phyloP scores from a whole-genome alignment of 1,140 invertebrate species.

The Calosoma granatense region DNA sequence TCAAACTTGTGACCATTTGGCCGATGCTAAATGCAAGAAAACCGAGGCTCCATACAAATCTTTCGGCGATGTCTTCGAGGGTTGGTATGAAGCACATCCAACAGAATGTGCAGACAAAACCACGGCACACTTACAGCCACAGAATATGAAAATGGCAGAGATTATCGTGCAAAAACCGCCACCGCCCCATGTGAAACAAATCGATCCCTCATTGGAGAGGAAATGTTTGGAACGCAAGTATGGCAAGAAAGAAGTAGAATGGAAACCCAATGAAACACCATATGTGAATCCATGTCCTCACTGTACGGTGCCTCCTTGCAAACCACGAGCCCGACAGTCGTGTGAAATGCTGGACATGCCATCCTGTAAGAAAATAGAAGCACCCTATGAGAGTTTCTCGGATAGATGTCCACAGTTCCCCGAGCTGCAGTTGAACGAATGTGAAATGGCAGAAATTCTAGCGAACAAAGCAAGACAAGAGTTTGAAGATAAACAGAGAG shows the following conservation, averaged over 20 bases:
- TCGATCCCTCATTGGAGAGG: background rate
- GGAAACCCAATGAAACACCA: background rate
- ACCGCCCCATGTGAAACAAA: background rate
- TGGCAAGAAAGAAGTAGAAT: background rate
- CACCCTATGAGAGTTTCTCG: background rate
- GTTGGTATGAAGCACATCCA: background rate
- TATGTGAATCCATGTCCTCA: background rate
- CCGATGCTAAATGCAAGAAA: background rate
- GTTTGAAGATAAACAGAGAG: background rate
- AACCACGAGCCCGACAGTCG: background rate
- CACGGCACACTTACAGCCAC: background rate
- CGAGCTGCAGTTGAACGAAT: background rate
- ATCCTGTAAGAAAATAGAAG: background rate
- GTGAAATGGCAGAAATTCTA: background rate
- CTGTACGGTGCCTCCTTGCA: background rate
- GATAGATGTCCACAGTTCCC: constrained; percentile 2
- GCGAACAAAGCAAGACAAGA: background rate
- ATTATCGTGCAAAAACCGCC: background rate
- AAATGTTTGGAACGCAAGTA: background rate
- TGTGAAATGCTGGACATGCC: background rate
- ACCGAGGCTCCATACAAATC: background rate
- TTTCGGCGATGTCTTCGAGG: background rate
- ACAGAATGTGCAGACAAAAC: background rate
- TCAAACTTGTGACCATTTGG: background rate
- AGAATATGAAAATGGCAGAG: background rate